Base-by-base conservation (phyloP, 2,888 invertebrate species). In the Polyploca ridens region DNA sequence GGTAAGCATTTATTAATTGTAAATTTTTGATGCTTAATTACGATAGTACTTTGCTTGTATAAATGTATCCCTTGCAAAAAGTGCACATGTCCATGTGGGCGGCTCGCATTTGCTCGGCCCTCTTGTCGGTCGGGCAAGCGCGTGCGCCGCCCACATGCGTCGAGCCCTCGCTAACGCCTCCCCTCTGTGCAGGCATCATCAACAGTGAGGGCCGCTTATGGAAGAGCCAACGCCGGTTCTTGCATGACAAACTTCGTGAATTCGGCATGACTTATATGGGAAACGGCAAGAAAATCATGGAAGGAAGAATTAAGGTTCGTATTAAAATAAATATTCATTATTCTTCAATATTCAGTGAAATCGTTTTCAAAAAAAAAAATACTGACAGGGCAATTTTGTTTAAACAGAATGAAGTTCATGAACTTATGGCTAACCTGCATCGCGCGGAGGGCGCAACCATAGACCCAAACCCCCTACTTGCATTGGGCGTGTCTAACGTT, bases 241-340 rank as follows among this genome's bases (percentile, higher is more conserved):
- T 98, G 63, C 98, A 98, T 85, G 97, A 97, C 76, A 97, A 97
- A 76, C 94, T 98, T 2, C 95, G 98, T 27, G 96, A 96, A 77
- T 97, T 98, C 80, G 98, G 98, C 63, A 98, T 98, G 97, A 97
- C 98, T 66, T 97, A 97, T 87, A 95, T 97, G 91, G 97, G 97
- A 63, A 95, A 95, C 72, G 97, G 97, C 72, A 97, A 97, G 87
- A 96, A 96, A 81, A 95, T 96, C 78, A 97, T 98, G 97, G 98
- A 98, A 89, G 95, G 95, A 67, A 95, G 97, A 86, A 98, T 98
- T 78, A 97, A 97, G 97, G 97, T 97, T 86, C 89, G 94, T 91
- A 63, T 62, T 0, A 5, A 61, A 27, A 27, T 3, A 5, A 19
- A 14, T 11, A 41, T 13, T 61, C 13, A 33, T 61, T 27, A 19